Evolutionary conservation across 2,888 invertebrate genomes (phyloP), one percentile per base, ranked within the genome.

Genomic region (Tetheella fluctuosa): DNA sequence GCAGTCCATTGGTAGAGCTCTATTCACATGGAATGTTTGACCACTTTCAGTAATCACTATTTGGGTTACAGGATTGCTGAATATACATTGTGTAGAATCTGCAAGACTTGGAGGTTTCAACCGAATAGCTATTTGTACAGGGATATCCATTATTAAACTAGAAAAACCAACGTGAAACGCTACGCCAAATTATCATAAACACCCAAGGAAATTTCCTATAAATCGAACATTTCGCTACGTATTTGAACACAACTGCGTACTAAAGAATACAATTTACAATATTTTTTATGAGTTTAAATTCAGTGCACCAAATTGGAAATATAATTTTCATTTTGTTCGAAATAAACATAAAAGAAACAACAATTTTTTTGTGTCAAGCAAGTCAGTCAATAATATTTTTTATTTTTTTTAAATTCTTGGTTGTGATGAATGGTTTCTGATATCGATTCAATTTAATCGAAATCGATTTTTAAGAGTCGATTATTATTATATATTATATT

Each of bases 81-180:
- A 94, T 75, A 95, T 93, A 75, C 94, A 94, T 73, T 94, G 89
- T 62, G 94, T 85, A 34, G 94, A 94, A 67, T 94, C 94, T 52
- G 88, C 91, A 65, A 93, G 86, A 69, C 93, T 92, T n/a, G 94
- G 90, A 52, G 95, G 95, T 77, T 94, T 95, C 61, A 96, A 88
- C 67, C 96, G 93, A 60, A 96, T 95, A 23, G 96, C 96, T 65
- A 96, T 95, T 94, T 96, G 96, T 65, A 96, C 94, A 65, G 95
- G 95, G 69, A 95, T 94, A 91, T 96, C 96, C 96, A 96, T 96
- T 71, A 66, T 84, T 23, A 37, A 8, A 25, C 34, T 25, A 25
- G n/a, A 34, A 39, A 23, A 53, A 57, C 52, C 58, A 20, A 3
- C 8, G 15, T 10, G 1, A 13, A 30, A 39, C 5, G 39, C n/a